Conservation (phyloP, 2,113 vertebrate species). For the Aythya baeri region DNA sequence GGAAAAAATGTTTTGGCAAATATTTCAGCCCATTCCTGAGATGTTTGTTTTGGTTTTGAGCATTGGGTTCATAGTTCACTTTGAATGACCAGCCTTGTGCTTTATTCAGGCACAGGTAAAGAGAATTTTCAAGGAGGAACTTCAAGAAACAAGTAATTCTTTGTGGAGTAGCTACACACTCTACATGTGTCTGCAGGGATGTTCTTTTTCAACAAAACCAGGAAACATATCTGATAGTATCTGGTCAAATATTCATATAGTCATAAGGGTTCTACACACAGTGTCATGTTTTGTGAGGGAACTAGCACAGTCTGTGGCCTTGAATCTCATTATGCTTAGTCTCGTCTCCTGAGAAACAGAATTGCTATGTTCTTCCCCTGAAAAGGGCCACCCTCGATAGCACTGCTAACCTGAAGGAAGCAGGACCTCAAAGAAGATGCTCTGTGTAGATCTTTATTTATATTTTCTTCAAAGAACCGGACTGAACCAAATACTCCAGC, state of each 20-base stretch:
- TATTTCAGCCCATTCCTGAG: neutral
- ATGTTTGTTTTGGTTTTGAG: constrained; percentile 25
- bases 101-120: neutral
- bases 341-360: neutral
- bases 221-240: neutral
- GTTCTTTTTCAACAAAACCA: constrained; percentile 39
- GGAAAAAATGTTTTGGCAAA: constrained; percentile 15
- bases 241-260: neutral
- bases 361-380: neutral
- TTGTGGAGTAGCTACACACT: neutral
- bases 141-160: constrained; percentile 22
- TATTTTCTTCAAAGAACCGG: neutral
- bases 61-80: neutral
- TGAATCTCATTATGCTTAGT: neutral
- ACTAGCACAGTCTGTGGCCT: neutral
- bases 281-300: neutral
- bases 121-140: neutral
- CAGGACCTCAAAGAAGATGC: neutral
- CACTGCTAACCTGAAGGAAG: neutral
- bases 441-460: neutral
- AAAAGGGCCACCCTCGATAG: neutral
- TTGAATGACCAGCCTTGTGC: neutral
- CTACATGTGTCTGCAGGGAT: neutral
- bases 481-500: neutral
- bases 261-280: neutral